A percentile compares a stretch with the other conserved stretches of the same genome.
phyloP scores from a whole-genome alignment of 2,888 invertebrate species.

The Fissipunctia ypsillon region DNA sequence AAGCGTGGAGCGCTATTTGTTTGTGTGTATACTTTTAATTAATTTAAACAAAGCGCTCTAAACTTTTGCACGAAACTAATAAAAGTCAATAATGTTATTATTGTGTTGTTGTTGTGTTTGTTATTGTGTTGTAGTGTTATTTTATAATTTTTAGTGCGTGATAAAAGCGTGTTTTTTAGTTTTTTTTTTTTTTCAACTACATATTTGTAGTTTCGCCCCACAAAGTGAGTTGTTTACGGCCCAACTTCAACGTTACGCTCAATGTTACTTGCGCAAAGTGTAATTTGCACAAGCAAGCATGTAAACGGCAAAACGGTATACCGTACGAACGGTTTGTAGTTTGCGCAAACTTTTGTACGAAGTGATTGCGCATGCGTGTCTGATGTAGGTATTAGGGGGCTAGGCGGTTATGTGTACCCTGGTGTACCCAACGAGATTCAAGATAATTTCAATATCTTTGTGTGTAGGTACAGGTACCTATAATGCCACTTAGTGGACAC shows the following conservation, averaged over 20 bases:
- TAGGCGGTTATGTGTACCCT: background rate
- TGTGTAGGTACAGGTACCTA: background rate
- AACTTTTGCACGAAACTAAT: too few species aligned
- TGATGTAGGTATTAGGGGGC: background rate
- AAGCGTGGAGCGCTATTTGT: too few species aligned
- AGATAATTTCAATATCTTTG: background rate
- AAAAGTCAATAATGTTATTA: too few species aligned
- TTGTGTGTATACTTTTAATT: too few species aligned
- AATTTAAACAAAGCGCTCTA: too few species aligned
- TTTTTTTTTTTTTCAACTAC: background rate
- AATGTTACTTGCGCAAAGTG: background rate
- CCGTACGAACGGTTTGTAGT: background rate
- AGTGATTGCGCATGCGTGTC: background rate
- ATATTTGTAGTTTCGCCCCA: too few species aligned
- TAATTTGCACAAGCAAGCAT: background rate
- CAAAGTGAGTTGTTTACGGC: background rate
- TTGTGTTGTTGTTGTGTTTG: too few species aligned
- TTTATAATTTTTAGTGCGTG: too few species aligned
- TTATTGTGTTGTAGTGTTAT: too few species aligned
- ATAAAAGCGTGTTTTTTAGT: too few species aligned
- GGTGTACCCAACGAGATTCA: background rate
- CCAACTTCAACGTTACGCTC: too few species aligned
- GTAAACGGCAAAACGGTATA: background rate
- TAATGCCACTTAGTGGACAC: background rate
- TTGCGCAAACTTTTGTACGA: background rate